Base-by-base conservation (phyloP, 2,888 invertebrate species). In the Pantelozetes paolii region DNA sequence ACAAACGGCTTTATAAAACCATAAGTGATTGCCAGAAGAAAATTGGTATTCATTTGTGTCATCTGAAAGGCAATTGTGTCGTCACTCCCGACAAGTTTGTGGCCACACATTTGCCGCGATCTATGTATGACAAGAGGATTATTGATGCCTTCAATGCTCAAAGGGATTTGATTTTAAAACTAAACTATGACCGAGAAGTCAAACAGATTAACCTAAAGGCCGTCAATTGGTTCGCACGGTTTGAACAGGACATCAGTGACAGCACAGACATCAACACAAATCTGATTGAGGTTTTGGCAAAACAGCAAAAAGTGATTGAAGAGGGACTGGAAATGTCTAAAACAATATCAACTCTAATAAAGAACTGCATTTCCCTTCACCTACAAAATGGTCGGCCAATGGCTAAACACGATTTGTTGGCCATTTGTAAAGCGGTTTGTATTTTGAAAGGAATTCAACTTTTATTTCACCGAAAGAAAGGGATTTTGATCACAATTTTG, bases 11-110 rank as follows among this genome's bases (percentile, higher is more conserved):
- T 62, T 86, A 91, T 72, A 89, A 88, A 82, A 84, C 86, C 71
- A 81, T 93, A 36, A 84, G 89, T 79, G 94, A 94, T 78, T 82
- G 89, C 5, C 89, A 92, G 82, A 88, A 87, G 80, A 92, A 90
- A 86, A 89, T 89, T 81, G 79, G 77, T 74, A 62, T 76, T 28
- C 26, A 71, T 26, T 42, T 48, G 36, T 67, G 76, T 26, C 74
- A 74, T 67, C 26, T 75, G 32, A 40, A 62, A 26, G 74, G 73
- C 9, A 78, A 77, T 48, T 77, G n/a, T 75, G 32, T 70, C 0
- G 76, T 79, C 57, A 75, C 77, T 57, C 72, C 75, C 76, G 64
- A 79, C 76, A 62, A 79, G 48, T 32, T 76, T 30, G 20, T 76
- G 50, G 20, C 23, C 20, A 26, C 42, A 20, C 23, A 73, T 32